Evolutionary conservation across 2,113 vertebrate species (phyloP), one percentile per base, ranked within the genome.

Genomic region (Oriolus oriolus): DNA sequence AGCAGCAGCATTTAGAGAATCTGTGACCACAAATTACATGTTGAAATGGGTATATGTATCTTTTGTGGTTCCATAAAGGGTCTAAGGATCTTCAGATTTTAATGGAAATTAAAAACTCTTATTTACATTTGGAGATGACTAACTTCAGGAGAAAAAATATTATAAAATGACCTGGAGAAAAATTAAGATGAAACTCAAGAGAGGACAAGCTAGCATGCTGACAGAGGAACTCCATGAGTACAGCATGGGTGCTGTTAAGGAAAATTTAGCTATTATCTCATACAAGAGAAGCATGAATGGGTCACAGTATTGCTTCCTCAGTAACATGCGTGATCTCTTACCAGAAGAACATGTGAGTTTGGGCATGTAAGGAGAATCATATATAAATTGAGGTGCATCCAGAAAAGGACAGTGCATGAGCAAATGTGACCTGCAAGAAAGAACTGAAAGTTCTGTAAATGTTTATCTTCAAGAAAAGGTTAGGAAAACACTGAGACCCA

Each of bases 171-270:
- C 57, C 24, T 45, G 31, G 16, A 2, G 3, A 59, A 89, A 89
- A 70, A 52, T 42, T 14, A 68, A n/a, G 35, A n/a, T 54, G 22
- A 63, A 63, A 63, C 11, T 59, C 22, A 63, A 71, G n/a, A 74
- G 28, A 78, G 17, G 28, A 59, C 28, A 61, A 31, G 11, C 5
- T 61, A 74, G 23, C 4, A 20, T 4, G 6, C 14, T 77, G 41
- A 56, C 27, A 39, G 7, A 77, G 9, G 33, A 85, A 45, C 8
- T 57, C 31, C 23, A 37, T 3, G 61, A 41, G 4, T 37, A 41
- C 4, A 30, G 9, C 1, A 3, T n/a, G 9, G 1, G 16, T 1
- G 2, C 6, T 27, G 3, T 30, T 53, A 66, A 42, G 21, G 18
- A 82, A 77, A 31, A 16, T 9, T 47, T 56, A 4, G 4, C 20